Base-by-base conservation (phyloP, 2,797 vertebrate species). In the Pangasius krempfi region DNA sequence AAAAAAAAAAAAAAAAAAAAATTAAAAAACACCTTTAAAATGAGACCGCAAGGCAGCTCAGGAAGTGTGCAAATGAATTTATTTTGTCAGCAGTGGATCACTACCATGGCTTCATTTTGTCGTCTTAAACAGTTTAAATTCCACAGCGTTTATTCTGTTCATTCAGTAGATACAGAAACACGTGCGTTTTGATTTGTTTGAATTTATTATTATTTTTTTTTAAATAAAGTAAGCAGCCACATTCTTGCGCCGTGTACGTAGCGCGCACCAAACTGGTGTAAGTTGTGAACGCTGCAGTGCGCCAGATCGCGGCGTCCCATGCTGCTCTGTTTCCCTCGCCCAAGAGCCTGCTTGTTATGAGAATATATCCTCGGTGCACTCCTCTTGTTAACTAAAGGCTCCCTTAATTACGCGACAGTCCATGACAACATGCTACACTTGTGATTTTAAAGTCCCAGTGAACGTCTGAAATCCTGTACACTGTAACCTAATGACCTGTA, bases 301-400 rank as follows among this genome's bases (percentile, higher is more conserved):
- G 56, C 30, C 58, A 84, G 80, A 30, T 50, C 40, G 27, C 22
- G 73, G 56, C 13, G 44, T 62, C 56, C 50, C 47, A 25, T 25
- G 73, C 54, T 54, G 56, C 87, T 76, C 58, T 5, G 9, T 78
- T 18, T 47, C 56, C 16, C 50, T 50, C 60, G 4, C 54, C 52
- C 66, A 6, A 2, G 64, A 81, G 84, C 64, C 75, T 82, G 7
- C 16, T 44, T 58, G 33, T 78, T 79, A 47, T 47, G 50, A 88
- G 62, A 80, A 30, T 70, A 47, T 79, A 88, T 52, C 27, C 88
- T 72, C 88, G 25, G 27, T 30, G 47, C 72, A 33, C 75, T 80
- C 7, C 14, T 86, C 84, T 30, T 0, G 40, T 40, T 62, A 68
- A 72, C 60, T 70, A 88, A 88, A 89, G 33, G 27, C 47, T 64